Evolutionary conservation across 2,797 vertebrate genomes (phyloP), one percentile per base, ranked within the genome.

Genomic region (Labroides dimidiatus): DNA sequence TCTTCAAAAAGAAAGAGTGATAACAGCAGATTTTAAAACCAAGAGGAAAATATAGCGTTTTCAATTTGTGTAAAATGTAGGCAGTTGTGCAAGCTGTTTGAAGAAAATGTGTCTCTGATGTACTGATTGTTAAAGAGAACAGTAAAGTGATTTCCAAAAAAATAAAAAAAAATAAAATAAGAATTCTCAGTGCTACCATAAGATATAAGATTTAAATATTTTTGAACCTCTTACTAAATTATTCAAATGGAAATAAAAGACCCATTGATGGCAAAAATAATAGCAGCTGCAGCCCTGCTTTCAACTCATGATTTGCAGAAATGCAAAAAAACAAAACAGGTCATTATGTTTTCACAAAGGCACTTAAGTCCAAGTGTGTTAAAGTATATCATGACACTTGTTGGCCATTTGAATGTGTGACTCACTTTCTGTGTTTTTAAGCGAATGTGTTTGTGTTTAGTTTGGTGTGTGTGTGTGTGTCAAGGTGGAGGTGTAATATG

Each of bases 401-500:
- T 47, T 71, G 57, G 24, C 5, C 47, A 51, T 62, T 27, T 68
- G 16, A 17, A 1, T 33, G 24, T n/a, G 53, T 50, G 52, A 50
- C 21, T 63, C 50, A 64, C 30, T 33, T 23, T 5, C 3, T 56
- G 16, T 50, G 54, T 64, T 12, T 36, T 39, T 20, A 10, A 27
- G 24, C 7, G 11, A 27, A 9, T 52, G 55, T 43, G 54, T 56
- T 4, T 33, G 36, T 23, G 42, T 55, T 7, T 9, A 33, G 42
- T 56, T n/a, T 48, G 19, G 30, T 50, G 27, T 19, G 27, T 45
- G n/a, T 63, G 57, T 44, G 15, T 68, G 52, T 49, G 57, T 54
- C 30, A 41, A 33, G 41, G 53, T 59, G 49, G 63, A 42, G 58
- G 57, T 19, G 61, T 51, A 43, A 57, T 68, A 53, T 74, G 69